These are phyloP conservation scores for Nezara viridula DNA, from an alignment of 2,888 invertebrate species.

Conservation along the genomic window DNA sequence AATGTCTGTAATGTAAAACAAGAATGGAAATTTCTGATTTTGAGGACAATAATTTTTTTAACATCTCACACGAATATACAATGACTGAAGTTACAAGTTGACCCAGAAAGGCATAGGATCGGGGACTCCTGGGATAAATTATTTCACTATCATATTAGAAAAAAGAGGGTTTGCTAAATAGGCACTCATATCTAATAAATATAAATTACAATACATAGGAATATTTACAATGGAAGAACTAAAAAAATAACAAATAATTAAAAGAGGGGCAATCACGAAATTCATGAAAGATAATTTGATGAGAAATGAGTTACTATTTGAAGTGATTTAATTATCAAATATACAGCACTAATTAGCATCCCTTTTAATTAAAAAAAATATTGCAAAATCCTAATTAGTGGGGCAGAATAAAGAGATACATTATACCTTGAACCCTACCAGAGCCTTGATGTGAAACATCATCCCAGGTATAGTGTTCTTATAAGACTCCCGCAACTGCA, in stretches of 20 bases:
- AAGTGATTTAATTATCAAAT: neutral
- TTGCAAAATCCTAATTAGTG: constrained; percentile 50
- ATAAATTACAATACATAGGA: neutral
- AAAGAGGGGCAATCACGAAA: neutral
- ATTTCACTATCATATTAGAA: neutral
- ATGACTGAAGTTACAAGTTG: too few species aligned
- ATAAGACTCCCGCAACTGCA: constrained; percentile 77
- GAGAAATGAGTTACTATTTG: neutral
- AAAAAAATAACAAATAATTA: neutral
- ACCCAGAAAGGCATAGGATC: too few species aligned
- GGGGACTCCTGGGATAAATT: too few species aligned
- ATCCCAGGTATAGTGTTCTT: constrained; percentile 77
- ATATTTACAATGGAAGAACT: neutral
- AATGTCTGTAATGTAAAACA: too few species aligned
- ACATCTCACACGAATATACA: too few species aligned
- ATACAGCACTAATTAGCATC: neutral
- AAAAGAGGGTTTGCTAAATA: neutral
- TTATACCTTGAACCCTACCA: constrained; percentile 60
- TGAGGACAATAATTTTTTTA: too few species aligned
- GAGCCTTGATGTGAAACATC: constrained; percentile 74
- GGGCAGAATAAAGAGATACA: neutral
- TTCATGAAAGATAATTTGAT: neutral
- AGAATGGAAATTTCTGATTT: too few species aligned
- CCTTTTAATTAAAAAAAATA: neutral
- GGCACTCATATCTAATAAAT: neutral